phyloP scores from a whole-genome alignment of 2,113 vertebrate species.

The Acrocephalus kingi region DNA sequence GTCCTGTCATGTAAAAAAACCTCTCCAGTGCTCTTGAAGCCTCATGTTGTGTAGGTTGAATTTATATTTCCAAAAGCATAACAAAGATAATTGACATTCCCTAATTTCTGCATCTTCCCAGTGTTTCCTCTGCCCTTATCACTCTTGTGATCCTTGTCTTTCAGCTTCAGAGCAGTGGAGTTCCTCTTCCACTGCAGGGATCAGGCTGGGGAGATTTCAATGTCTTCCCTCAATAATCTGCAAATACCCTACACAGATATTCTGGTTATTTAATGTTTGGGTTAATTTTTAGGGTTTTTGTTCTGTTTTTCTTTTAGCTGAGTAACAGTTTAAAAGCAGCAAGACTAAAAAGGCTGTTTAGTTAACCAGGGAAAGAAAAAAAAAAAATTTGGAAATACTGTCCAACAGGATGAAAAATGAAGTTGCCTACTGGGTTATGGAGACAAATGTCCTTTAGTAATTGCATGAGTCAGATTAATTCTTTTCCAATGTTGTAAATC shows the following conservation, averaged over 20 bases:
- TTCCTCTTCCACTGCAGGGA: background rate
- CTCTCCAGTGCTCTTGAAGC: background rate
- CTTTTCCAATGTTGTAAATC: background rate
- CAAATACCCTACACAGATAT: background rate
- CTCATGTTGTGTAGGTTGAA: background rate
- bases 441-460: conserved; percentile 21
- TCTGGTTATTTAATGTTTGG: background rate
- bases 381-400: background rate
- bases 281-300: background rate
- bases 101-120: background rate
- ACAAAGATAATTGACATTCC: background rate
- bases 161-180: background rate
- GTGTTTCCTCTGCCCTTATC: background rate
- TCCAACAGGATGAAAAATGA: conserved; percentile 33
- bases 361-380: background rate
- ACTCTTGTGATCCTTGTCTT: background rate
- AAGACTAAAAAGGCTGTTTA: background rate
- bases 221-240: background rate
- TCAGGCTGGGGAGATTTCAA: background rate
- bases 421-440: conserved; percentile 7
- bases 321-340: background rate
- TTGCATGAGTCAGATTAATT: conserved; percentile 46
- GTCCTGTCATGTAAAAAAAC: background rate
- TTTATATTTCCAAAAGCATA: background rate
- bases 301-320: background rate